Evolutionary conservation across 2,888 invertebrate species (phyloP), one percentile per base, ranked within the genome.

Genomic region (Palloptera scutellata): DNA sequence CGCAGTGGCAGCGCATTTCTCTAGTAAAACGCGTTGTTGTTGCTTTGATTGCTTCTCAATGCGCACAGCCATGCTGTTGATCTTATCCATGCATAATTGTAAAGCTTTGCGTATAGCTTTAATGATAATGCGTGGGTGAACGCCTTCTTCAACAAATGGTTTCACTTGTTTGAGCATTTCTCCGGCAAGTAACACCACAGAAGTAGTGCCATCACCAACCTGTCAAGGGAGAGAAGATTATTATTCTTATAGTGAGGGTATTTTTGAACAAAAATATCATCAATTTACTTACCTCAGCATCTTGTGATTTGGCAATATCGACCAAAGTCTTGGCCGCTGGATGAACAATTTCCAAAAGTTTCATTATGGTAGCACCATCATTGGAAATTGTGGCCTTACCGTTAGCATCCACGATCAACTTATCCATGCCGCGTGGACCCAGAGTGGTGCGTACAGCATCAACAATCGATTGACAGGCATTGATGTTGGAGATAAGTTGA

Each of bases 381-480:
- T 99, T 99, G 1, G 98, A 98, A 76, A 99, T 98, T 2, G 97
- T 97, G 0, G 97, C 93, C 82, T 94, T 96, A 67, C 97, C 96
- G 74, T 89, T 88, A 71, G 89, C 88, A 81, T 96, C 94, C 0
- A 99, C 97, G 70, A 99, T 96, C 62, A 99, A 88, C 85, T 99
- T 99, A 86, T 99, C 99, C 97, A 99, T 97, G 73, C 99, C 99
- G 41, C 99, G 90, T 8, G 99, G 99, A 55, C 99, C 99, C 53
- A 99, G 88, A 0, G 99, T 99, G 1, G 99, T 99, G 68, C 98
- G 91, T 1, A 89, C 96, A 51, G 97, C 94, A 87, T 99, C 98
- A 1, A 96, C 96, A 43, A 99, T 93, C 10, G 91, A 88, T 84
- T 96, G 95, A 84, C 98, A 98, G 20, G 98, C 98, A 89, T 95